These are phyloP conservation scores for Mionectes olivaceus DNA, from an alignment of 2,797 vertebrate genomes.

Conservation along the genomic window DNA sequence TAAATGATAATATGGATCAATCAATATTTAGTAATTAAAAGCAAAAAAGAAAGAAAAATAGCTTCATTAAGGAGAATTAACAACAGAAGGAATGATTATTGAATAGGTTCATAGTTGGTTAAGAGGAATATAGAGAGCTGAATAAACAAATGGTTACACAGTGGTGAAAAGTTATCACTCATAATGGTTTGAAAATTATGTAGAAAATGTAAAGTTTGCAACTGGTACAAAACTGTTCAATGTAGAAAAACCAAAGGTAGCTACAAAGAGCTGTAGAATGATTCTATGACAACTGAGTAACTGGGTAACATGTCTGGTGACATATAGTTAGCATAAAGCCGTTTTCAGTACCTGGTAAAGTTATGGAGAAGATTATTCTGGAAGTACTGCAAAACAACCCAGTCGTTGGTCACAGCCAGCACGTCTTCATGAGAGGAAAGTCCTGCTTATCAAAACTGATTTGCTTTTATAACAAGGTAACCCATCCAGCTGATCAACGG, in stretches of 20 bases:
- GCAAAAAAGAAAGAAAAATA: not conserved
- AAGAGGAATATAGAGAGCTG: not conserved
- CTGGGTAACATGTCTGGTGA: not conserved
- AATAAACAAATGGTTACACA: not conserved
- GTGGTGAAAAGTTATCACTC: not conserved
- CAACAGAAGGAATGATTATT: not conserved
- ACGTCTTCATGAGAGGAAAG: no score
- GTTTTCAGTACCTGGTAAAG: not conserved
- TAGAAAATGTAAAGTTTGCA: not conserved
- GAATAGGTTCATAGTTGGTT: not conserved
- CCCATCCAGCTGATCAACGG: no score
- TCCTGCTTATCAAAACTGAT: no score
- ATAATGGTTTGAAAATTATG: not conserved
- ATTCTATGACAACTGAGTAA: not conserved
- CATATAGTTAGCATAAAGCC: not conserved
- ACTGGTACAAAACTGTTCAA: not conserved
- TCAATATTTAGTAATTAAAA: not conserved
- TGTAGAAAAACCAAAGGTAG: not conserved
- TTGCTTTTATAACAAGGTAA: no score
- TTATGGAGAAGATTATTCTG: no score
- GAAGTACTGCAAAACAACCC: no score
- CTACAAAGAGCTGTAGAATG: not conserved
- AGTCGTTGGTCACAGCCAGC: no score
- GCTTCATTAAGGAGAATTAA: not conserved
- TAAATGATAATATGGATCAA: not conserved